phyloP scores from a whole-genome alignment of 2,888 invertebrate species.

The Rhimphoctona megacephalus region DNA sequence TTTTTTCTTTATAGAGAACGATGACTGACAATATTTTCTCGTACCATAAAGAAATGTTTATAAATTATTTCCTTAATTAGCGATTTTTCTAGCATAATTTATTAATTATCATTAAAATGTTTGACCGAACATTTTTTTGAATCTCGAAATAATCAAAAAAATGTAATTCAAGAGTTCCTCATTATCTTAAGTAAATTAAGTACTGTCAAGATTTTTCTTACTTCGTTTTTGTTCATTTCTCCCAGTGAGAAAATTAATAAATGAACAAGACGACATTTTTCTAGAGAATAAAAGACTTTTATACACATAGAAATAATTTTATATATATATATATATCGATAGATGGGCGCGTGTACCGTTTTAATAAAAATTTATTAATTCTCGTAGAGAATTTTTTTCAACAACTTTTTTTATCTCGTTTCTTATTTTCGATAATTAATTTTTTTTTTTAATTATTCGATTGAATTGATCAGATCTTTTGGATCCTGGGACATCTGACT shows the following conservation, averaged over 20 bases:
- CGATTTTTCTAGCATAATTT: background rate
- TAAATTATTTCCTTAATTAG: background rate
- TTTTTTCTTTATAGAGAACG: background rate
- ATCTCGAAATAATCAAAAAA: background rate
- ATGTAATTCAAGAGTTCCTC: slow-evolving; percentile 8
- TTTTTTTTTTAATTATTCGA: background rate
- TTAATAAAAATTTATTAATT: slow-evolving; percentile 20
- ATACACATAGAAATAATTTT: slow-evolving; percentile 6
- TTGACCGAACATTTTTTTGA: background rate
- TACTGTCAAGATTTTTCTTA: background rate
- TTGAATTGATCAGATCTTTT: slow-evolving; percentile 30
- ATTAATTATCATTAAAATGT: background rate
- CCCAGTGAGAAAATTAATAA: background rate
- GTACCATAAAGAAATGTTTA: background rate
- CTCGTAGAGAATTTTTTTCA: background rate
- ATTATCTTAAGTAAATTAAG: background rate
- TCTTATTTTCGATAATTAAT: background rate
- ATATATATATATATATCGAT: slow-evolving; percentile 4
- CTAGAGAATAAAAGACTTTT: slow-evolving; percentile 44
- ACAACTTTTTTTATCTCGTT: background rate
- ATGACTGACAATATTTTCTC: background rate
- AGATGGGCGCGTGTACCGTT: background rate
- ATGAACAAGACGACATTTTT: slow-evolving; percentile 31
- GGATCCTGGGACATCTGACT: slow-evolving; percentile 62
- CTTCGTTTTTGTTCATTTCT: background rate